Percentiles rank a stretch among this genome's conserved stretches.
These are phyloP conservation scores for Arenaria interpres DNA, from an alignment of 2,113 vertebrate genomes.

Conservation along the genomic window DNA sequence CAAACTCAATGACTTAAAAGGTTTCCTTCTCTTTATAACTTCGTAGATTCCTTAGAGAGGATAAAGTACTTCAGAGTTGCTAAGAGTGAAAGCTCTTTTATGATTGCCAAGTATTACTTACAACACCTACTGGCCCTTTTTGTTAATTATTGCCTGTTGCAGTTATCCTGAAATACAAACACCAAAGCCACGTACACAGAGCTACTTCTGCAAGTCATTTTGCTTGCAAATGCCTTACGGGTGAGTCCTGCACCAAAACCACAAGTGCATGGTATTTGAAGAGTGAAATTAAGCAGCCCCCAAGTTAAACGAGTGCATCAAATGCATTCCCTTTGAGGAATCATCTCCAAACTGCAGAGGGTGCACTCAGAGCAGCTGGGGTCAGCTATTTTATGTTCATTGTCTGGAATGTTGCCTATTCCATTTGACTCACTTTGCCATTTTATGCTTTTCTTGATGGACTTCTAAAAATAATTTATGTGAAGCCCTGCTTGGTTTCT, in stretches of 20 bases:
- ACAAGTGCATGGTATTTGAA: background rate
- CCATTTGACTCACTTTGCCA: background rate
- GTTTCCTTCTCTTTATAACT: constrained; percentile 13
- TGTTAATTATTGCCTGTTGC: background rate
- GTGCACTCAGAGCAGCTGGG: background rate
- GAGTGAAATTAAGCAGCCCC: background rate
- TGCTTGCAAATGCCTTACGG: background rate
- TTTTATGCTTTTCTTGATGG: constrained; percentile 37
- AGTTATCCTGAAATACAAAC: background rate
- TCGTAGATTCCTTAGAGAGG: background rate
- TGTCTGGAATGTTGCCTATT: constrained; percentile 19
- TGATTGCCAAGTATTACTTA: background rate
- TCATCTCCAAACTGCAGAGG: background rate
- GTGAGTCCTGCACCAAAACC: background rate
- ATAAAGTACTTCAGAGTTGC: constrained; percentile 28
- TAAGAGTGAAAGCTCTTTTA: constrained; percentile 15
- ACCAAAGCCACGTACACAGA: background rate
- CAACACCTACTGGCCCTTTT: background rate
- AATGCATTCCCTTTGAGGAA: background rate
- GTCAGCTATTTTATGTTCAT: background rate
- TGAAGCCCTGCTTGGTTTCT: background rate
- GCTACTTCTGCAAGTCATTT: background rate
- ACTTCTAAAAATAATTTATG: constrained; percentile 42
- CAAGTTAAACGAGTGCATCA: background rate
- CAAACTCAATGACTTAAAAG: constrained; percentile 34